Evolutionary conservation across 2,113 vertebrate genomes (phyloP).

Genomic region (Lates calcarifer): DNA sequence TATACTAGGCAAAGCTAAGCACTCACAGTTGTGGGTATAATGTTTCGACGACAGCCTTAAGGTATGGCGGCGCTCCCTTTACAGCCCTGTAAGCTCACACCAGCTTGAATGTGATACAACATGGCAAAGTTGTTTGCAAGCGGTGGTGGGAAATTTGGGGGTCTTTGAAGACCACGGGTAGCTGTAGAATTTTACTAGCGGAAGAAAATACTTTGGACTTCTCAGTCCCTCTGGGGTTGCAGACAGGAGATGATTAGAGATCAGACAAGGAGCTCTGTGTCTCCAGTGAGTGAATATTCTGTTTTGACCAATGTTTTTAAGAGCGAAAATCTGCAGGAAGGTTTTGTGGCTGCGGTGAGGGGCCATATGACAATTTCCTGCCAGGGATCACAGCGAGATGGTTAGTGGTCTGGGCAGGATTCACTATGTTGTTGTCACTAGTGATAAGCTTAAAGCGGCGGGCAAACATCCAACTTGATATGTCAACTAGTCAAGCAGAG

Average conservation of each 20-base stretch:
- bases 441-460: slow-evolving; percentile 50
- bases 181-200: neutral
- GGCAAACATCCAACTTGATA: slow-evolving; percentile 55
- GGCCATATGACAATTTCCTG: slow-evolving; percentile 43
- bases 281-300: slow-evolving; percentile 15
- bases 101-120: slow-evolving; percentile 27
- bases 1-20: slow-evolving; percentile 14
- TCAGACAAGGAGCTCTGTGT: slow-evolving; percentile 6
- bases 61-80: slow-evolving; percentile 1
- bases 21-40: too few relatives aligned
- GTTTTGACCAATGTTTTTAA: slow-evolving; percentile 25
- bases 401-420: slow-evolving; percentile 47
- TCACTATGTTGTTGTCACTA: slow-evolving; percentile 55
- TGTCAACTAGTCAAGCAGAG: slow-evolving; percentile 59
- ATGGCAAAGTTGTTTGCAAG: neutral
- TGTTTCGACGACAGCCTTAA: neutral
- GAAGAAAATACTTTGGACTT: slow-evolving; percentile 17
- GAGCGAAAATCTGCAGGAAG: slow-evolving; percentile 22
- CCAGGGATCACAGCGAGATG: slow-evolving; percentile 51
- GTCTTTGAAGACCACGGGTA: slow-evolving; percentile 12
- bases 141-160: slow-evolving; percentile 1
- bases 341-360: slow-evolving; percentile 5
- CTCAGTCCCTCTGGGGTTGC: slow-evolving; percentile 10
- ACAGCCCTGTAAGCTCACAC: slow-evolving; percentile 17
- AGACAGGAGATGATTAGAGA: slow-evolving; percentile 39